phyloP scores from a whole-genome alignment of 2,888 invertebrate species.

The Melolontha melolontha region DNA sequence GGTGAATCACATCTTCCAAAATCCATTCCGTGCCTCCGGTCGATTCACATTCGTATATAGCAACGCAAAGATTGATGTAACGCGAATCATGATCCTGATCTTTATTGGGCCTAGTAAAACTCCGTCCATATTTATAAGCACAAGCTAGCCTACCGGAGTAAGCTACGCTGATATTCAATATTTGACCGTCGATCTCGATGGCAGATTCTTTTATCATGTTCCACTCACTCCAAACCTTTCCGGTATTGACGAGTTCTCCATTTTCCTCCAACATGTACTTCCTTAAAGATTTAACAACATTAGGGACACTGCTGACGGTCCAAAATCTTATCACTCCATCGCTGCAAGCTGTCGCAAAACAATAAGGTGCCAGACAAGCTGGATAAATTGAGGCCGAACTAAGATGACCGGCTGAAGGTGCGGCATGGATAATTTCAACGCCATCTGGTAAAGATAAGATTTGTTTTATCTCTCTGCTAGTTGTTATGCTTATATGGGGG shows the following conservation, averaged over 20 bases:
- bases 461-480: constrained; percentile 92
- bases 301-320: constrained; percentile 67
- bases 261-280: constrained; percentile 61
- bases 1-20: constrained; percentile 93
- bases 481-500: constrained; percentile 86
- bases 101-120: constrained; percentile 82
- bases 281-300: constrained; percentile 55
- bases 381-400: constrained; percentile 98
- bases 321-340: constrained; percentile 93
- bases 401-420: constrained; percentile 95
- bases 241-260: constrained; percentile 60
- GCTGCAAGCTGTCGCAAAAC: constrained; percentile 94
- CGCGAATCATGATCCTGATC: constrained; percentile 77
- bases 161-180: constrained; percentile 94
- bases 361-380: constrained; percentile 98
- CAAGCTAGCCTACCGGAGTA: constrained; percentile 98
- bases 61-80: constrained; percentile 91
- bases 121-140: constrained; percentile 94
- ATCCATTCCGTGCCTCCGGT: constrained; percentile 96
- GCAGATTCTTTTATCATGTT: constrained; percentile 71
- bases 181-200: constrained; percentile 77
- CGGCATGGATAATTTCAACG: constrained; percentile 92
- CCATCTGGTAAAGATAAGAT: constrained; percentile 88
- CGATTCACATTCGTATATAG: constrained; percentile 99
- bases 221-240: constrained; percentile 64